phyloP scores from a whole-genome alignment of 2,888 invertebrate species.

The Apodemia duryi region DNA sequence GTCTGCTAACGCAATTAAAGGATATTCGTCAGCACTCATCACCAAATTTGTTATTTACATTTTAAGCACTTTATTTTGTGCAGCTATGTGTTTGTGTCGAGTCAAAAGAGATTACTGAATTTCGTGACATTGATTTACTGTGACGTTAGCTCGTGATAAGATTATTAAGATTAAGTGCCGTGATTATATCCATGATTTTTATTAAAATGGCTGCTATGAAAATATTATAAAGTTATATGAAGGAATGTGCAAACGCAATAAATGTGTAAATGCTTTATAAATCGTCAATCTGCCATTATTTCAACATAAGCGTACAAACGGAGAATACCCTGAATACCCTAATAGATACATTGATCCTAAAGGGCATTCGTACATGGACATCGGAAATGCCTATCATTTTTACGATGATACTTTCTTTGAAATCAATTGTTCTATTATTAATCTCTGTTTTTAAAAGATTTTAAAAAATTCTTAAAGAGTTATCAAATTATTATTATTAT shows the following conservation, averaged over 20 bases:
- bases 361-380: too few relatives aligned
- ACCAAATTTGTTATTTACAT: constrained; percentile 45
- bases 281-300: too few relatives aligned
- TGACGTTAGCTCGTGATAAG: constrained; percentile 65
- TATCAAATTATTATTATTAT: too few relatives aligned
- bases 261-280: not conserved
- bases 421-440: too few relatives aligned
- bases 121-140: constrained; percentile 73
- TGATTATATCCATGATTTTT: constrained; percentile 52
- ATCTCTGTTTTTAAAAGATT: too few relatives aligned
- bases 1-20: constrained; percentile 44
- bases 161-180: constrained; percentile 50
- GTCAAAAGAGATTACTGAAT: constrained; percentile 44
- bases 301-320: too few relatives aligned
- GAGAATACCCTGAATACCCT: too few relatives aligned
- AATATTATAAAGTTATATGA: constrained; percentile 12
- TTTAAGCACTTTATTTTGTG: constrained; percentile 34
- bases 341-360: too few relatives aligned
- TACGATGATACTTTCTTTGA: too few relatives aligned
- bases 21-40: constrained; percentile 57
- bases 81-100: constrained; percentile 43
- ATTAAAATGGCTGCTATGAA: constrained; percentile 2
- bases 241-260: constrained; percentile 15
- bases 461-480: too few relatives aligned
- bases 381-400: too few relatives aligned